phyloP scores from a whole-genome alignment of 1,140 invertebrate species.

The Penaeus chinensis region DNA sequence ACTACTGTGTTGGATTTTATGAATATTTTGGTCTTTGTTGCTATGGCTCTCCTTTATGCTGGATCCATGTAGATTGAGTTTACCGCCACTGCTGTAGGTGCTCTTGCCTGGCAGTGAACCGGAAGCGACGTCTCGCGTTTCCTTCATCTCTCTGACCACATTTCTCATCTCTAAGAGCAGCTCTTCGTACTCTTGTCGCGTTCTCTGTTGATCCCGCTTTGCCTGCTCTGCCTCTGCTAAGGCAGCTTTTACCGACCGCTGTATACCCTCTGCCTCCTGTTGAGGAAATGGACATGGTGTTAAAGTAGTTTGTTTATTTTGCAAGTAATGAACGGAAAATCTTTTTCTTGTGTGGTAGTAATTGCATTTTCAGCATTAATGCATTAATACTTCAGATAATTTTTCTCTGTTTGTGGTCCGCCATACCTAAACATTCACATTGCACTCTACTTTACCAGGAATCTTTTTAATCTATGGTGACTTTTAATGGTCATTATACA shows the following conservation, averaged over 20 bases:
- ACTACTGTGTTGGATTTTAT: too few relatives aligned
- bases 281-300: not conserved
- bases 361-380: too few relatives aligned
- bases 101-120: not conserved
- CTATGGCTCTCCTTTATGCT: too few relatives aligned
- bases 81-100: not conserved
- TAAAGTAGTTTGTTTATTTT: not conserved
- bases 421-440: too few relatives aligned
- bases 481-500: too few relatives aligned
- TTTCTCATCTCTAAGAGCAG: constrained; percentile 36
- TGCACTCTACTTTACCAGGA: too few relatives aligned
- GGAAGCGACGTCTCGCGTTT: not conserved
- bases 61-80: not conserved
- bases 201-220: constrained; percentile 45
- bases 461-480: too few relatives aligned
- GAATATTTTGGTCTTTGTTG: too few relatives aligned
- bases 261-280: constrained; percentile 57
- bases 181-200: constrained; percentile 52
- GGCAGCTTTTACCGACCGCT: constrained; percentile 30
- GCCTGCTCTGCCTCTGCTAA: constrained; percentile 48
- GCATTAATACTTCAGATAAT: too few relatives aligned
- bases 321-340: too few relatives aligned
- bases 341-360: too few relatives aligned
- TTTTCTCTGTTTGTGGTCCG: too few relatives aligned
- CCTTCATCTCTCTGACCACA: constrained; percentile 25